These are phyloP conservation scores for Odontamblyopus rebecca DNA, from an alignment of 2,797 vertebrate genomes.

Conservation along the genomic window DNA sequence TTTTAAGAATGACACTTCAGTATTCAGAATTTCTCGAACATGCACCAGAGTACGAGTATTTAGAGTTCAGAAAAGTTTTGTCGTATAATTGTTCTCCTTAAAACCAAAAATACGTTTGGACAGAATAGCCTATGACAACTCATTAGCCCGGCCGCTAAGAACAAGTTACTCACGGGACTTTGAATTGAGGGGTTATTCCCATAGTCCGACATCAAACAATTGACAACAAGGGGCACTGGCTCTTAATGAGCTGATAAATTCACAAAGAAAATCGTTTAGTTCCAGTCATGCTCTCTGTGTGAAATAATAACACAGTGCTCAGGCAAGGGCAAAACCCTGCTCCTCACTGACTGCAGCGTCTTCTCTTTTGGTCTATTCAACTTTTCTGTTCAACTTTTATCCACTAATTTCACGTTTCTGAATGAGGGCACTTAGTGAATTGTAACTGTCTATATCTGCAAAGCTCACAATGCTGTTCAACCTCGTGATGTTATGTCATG, in stretches of 20 bases:
- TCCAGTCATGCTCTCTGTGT: conserved; percentile 6
- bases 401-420: not conserved
- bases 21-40: not conserved
- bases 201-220: conserved; percentile 3
- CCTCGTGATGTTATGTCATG: no score
- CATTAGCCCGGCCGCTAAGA: not conserved
- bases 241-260: conserved; percentile 9
- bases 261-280: conserved; percentile 3
- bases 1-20: not conserved
- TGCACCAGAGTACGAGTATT: not conserved
- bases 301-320: not conserved
- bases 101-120: not conserved
- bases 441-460: no score
- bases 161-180: conserved; percentile 5
- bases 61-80: conserved; percentile 1
- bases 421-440: not conserved
- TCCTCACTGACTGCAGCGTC: no score
- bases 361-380: not conserved
- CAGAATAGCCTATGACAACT: not conserved
- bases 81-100: not conserved
- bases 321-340: not conserved
- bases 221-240: conserved; percentile 4
- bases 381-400: not conserved
- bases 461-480: no score
- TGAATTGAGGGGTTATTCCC: conserved; percentile 1